Conservation (phyloP, 2,113 vertebrate species). For the Steatornis caripensis region DNA sequence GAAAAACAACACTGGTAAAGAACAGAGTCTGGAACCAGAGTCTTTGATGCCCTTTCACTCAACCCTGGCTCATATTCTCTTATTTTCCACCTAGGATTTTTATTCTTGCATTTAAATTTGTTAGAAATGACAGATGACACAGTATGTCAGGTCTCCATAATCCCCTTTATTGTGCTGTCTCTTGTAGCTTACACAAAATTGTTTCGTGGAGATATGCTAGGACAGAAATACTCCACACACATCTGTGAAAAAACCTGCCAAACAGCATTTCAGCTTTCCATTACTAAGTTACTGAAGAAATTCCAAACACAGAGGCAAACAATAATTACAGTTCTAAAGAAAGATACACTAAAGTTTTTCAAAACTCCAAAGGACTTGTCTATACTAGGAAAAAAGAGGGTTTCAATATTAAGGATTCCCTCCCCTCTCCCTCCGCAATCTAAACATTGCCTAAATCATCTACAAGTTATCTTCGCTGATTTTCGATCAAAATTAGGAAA, state of each 20-base stretch:
- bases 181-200: not conserved
- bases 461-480: not conserved
- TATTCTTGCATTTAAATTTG: constrained; percentile 3
- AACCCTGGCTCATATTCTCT: not conserved
- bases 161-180: not conserved
- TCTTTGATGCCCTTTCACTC: not conserved
- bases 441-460: not conserved
- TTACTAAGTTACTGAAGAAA: not conserved
- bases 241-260: not conserved
- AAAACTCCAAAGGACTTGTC: not conserved
- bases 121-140: constrained; percentile 36
- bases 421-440: rapidly evolving
- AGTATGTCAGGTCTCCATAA: not conserved
- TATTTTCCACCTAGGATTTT: not conserved
- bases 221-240: not conserved
- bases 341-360: not conserved
- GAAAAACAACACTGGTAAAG: not conserved
- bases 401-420: not conserved
- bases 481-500: not conserved
- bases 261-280: not conserved
- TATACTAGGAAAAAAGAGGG: not conserved
- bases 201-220: not conserved
- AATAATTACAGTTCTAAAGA: not conserved
- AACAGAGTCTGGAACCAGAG: not conserved
- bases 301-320: not conserved